A percentile compares a stretch with the other conserved stretches of the same genome.
Conservation (phyloP, 2,113 vertebrate species). For the Lycaon pictus region DNA sequence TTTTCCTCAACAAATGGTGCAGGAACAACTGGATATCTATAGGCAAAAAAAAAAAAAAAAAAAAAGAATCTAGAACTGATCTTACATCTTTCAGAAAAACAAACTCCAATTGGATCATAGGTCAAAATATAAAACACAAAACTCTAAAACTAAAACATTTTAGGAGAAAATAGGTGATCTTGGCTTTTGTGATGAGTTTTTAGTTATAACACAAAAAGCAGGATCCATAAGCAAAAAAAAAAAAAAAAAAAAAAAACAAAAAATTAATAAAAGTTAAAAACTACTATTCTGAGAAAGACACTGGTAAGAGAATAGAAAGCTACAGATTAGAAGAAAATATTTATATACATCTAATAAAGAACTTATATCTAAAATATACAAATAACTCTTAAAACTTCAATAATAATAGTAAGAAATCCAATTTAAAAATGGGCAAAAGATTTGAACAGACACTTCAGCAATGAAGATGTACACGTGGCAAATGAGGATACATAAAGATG, state of each 20-base stretch:
- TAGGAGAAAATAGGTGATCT: neutral
- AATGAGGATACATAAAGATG: neutral
- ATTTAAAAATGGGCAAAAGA: neutral
- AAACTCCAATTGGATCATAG: neutral
- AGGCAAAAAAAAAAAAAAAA: neutral
- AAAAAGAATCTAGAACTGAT: neutral
- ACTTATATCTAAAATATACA: neutral
- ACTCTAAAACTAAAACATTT: neutral
- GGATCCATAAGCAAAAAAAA: neutral
- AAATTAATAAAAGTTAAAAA: neutral
- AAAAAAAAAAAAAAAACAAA: neutral
- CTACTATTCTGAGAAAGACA: neutral
- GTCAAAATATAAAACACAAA: constrained; percentile 11
- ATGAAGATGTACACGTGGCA: neutral
- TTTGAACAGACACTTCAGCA: neutral
- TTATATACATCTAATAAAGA: neutral
- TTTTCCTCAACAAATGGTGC: neutral
- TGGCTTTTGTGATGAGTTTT: neutral
- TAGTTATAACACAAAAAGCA: neutral
- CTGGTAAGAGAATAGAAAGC: neutral
- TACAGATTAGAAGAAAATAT: neutral
- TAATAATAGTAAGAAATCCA: neutral
- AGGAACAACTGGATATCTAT: neutral
- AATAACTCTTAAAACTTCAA: neutral
- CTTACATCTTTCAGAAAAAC: neutral